Percentiles rank a stretch among this genome's conserved stretches.
Conservation (phyloP, 2,797 vertebrate species). For the Eospalax fontanierii region DNA sequence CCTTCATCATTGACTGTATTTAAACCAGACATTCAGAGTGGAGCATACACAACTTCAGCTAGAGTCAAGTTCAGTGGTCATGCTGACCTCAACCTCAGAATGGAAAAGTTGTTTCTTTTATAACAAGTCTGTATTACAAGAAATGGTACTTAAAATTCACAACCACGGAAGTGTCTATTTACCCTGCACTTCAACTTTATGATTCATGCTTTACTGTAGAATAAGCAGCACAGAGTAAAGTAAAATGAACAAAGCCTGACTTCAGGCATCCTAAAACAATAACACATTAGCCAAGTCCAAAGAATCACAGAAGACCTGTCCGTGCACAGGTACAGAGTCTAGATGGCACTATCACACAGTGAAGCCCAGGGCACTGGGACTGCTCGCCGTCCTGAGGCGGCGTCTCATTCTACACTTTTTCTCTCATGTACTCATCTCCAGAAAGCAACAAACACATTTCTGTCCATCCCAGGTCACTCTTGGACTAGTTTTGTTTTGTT, state of each 20-base stretch:
- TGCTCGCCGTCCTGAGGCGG: background rate
- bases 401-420: slow-evolving; percentile 20
- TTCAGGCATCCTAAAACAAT: slow-evolving; percentile 30
- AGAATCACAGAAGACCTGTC: background rate
- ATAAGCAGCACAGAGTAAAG: slow-evolving; percentile 1
- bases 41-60: slow-evolving; percentile 20
- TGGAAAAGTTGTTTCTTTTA: slow-evolving; percentile 28
- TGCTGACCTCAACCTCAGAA: slow-evolving; percentile 48
- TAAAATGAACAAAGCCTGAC: slow-evolving; percentile 19
- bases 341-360: slow-evolving; percentile 40
- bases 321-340: slow-evolving; percentile 14
- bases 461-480: background rate
- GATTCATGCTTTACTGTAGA: background rate
- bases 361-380: slow-evolving; percentile 23
- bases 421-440: slow-evolving; percentile 18
- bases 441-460: slow-evolving; percentile 16
- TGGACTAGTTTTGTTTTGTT: background rate
- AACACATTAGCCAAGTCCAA: background rate
- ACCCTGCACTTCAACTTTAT: slow-evolving; percentile 48
- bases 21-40: slow-evolving; percentile 54
- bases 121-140: background rate
- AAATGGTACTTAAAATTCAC: slow-evolving; percentile 51
- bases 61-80: slow-evolving; percentile 29
- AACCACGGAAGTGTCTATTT: slow-evolving; percentile 12
- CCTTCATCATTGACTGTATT: background rate